Evolutionary conservation across 2,888 invertebrate species (phyloP).

Genomic region (Dendrolimus houi): DNA sequence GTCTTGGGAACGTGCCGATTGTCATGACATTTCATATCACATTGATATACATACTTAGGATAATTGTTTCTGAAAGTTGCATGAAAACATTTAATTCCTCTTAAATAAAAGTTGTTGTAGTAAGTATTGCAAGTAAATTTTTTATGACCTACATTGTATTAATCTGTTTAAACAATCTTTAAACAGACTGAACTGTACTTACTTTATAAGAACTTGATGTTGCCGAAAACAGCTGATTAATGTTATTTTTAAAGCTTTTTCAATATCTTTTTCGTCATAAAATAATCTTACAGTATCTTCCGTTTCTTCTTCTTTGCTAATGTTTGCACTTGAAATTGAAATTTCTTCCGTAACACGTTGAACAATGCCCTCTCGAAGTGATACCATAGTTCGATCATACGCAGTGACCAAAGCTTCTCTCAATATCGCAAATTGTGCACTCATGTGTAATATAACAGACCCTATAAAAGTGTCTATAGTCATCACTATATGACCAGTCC

Average conservation of each 20-base stretch:
- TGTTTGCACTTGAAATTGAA: constrained; percentile 8
- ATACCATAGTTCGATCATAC: constrained; percentile 47
- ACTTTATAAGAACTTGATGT: constrained; percentile 59
- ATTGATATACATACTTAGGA: too few species aligned
- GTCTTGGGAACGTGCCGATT: too few species aligned
- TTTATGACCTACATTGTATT: too few species aligned
- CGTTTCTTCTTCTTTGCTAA: constrained; percentile 19
- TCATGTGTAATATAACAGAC: constrained; percentile 62
- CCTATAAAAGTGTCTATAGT: constrained; percentile 64
- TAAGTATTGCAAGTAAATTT: too few species aligned
- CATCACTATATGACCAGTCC: constrained; percentile 70
- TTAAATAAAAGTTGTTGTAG: background rate
- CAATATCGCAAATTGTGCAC: constrained; percentile 52
- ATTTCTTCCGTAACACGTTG: constrained; percentile 15
- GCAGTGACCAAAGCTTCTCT: constrained; percentile 53
- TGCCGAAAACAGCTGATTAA: constrained; percentile 52
- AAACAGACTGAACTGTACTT: constrained; percentile 12
- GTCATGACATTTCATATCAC: too few species aligned
- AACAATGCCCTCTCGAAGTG: constrained; percentile 25
- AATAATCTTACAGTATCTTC: constrained; percentile 35
- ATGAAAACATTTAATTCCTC: constrained; percentile 1
- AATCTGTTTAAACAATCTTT: too few species aligned
- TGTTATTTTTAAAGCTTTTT: constrained; percentile 38
- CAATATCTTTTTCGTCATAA: constrained; percentile 40
- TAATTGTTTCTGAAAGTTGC: constrained; percentile 11